A percentile compares a stretch with the other conserved stretches of the same genome.
Evolutionary conservation across 53 echinoderm and acorn worm species (phyloP).

Genomic region (Antedon mediterranea): DNA sequence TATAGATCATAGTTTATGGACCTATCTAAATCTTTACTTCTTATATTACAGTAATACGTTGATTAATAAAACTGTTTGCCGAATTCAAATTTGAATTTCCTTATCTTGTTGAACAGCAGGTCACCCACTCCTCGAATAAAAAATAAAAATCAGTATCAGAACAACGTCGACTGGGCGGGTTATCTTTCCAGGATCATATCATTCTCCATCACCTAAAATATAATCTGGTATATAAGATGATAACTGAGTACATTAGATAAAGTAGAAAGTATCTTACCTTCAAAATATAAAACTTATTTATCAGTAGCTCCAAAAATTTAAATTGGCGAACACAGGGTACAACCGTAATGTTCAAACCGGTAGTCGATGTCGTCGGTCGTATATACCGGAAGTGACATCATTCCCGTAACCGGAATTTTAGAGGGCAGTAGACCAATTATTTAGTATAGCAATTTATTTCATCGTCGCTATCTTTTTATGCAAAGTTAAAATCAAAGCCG

Average conservation of each 20-base stretch:
- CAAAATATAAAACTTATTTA: not conserved
- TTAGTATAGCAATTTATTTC: too few relatives aligned
- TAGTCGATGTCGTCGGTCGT: not conserved
- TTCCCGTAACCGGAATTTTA: not conserved
- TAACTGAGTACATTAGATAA: not conserved
- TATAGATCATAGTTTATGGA: too few relatives aligned
- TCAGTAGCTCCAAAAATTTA: not conserved
- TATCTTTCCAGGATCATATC: not conserved
- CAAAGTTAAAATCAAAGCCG: too few relatives aligned
- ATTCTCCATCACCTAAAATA: not conserved
- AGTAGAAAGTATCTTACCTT: not conserved
- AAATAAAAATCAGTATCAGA: too few relatives aligned
- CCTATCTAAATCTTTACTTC: too few relatives aligned
- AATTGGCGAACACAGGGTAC: not conserved
- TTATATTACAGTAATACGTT: too few relatives aligned
- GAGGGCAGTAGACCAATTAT: not conserved
- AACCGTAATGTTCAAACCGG: not conserved
- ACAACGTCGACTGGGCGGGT: not conserved
- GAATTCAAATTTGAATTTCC: too few relatives aligned
- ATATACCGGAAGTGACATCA: not conserved
- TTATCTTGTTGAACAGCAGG: too few relatives aligned
- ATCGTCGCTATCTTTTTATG: too few relatives aligned
- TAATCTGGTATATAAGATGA: not conserved
- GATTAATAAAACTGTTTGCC: too few relatives aligned
- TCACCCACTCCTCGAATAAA: too few relatives aligned